Base-by-base conservation (phyloP, 2,113 vertebrate genomes). In the Syngnathus scovelli region DNA sequence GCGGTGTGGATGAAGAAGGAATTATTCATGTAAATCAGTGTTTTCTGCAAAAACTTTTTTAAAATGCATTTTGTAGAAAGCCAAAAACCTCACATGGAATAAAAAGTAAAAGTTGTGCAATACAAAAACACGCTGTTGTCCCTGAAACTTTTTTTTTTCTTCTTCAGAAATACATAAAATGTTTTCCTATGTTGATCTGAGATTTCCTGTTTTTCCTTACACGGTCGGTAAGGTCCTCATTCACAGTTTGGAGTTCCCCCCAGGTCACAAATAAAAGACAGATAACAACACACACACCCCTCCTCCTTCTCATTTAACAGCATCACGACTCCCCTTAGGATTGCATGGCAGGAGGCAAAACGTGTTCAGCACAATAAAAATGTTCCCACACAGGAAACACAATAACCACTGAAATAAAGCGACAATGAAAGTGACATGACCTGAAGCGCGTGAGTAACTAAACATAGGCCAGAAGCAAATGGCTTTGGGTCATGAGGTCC, bases 381-480 rank as follows among this genome's bases (percentile, higher is more conserved):
- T 69, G 54, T 27, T 55, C 64, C 5, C 4, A 80, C 62, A 67
- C 71, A 77, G 76, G 80, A 87, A 86, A 77, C 73, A 69, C 74
- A 77, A 76, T 77, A 86, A 86, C 74, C 71, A 74, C 36, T 68
- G 66, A 56, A 71, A 72, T 75, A 59, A 75, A 70, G 60, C 64
- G 68, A 76, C 79, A 81, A 78, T 76, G 77, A 83, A 73, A 79
- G 78, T 74, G 79, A 69, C 70, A 78, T 61, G 80, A 82, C 77
- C 79, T 66, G 38, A 23, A 66, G 44, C 15, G 27, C 72, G 27
- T 3, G 59, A 37, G 3, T 44, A 41, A 12, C 78, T 72, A 78
- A 81, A 86, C 64, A 71, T 74, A 71, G 77, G 69, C 59, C 46
- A 8, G 19, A 55, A n/a, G 60, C 18, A 1, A 64, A 66, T 33